Base-by-base conservation (phyloP, 2,797 vertebrate species). In the Pseudomugil tenellus region DNA sequence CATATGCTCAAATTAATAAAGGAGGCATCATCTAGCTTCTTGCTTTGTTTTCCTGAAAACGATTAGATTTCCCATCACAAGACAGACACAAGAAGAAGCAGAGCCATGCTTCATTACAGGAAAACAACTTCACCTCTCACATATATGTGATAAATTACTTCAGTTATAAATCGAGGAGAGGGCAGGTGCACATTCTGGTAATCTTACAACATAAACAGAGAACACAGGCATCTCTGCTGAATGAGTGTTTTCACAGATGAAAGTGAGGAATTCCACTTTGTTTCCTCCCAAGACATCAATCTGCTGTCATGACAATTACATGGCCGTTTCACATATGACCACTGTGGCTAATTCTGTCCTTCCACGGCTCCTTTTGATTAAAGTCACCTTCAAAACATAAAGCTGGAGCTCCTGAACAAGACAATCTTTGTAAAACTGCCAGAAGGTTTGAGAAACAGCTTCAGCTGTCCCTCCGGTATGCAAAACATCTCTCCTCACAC, bases 171-270 rank as follows among this genome's bases (percentile, higher is more conserved):
- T 60, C 64, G 54, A 72, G 57, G 67, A 66, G 10, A 34, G 49
- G 80, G 60, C 80, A 90, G 89, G 79, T 88, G 77, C 34, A 70
- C 76, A 80, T 89, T 79, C 73, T 63, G 41, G 54, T 72, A 46
- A 51, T 48, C 70, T 81, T 77, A 32, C 79, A 83, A 77, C 43
- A 63, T 71, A 85, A 84, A 86, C 37, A 74, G 34, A 54, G 83
- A 84, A 77, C 61, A 74, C 11, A 6, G 26, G 70, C 12, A 51
- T 4, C n/a, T 73, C 71, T 49, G 58, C 43, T 57, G 21, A 60
- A 70, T 59, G n/a, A 67, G 75, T 83, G 81, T 81, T 87, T 88
- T 81, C 56, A 64, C 73, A 88, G 85, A 89, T 88, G 68, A 83
- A 85, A 82, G 76, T 53, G n/a, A 65, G 57, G 66, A 72, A 78